A percentile compares a stretch with the other conserved stretches of the same genome.
Evolutionary conservation across 2,797 vertebrate genomes (phyloP).

Genomic region (Melanotaenia boesemani): DNA sequence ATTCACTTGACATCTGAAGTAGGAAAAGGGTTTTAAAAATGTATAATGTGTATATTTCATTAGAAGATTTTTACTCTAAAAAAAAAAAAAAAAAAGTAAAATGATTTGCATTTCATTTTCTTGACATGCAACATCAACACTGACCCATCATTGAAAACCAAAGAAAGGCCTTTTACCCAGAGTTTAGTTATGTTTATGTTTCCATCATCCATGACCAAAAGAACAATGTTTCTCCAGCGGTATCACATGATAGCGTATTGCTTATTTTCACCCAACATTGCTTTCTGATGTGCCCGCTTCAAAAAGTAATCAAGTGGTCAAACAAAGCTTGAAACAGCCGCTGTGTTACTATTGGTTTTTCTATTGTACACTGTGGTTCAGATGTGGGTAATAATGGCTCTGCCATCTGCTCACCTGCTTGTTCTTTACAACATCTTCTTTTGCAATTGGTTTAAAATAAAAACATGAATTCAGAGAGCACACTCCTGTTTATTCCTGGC

Average conservation of each 20-base stretch:
- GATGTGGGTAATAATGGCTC: slow-evolving; percentile 62
- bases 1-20: slow-evolving; percentile 24
- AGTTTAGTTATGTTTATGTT: slow-evolving; percentile 28
- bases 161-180: background rate
- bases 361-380: slow-evolving; percentile 58
- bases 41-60: slow-evolving; percentile 4
- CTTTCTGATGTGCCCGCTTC: slow-evolving; percentile 72
- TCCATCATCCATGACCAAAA: slow-evolving; percentile 46
- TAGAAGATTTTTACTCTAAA: background rate
- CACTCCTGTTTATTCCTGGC: slow-evolving; percentile 25
- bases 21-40: slow-evolving; percentile 5
- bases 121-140: slow-evolving; percentile 16
- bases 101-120: slow-evolving; percentile 27
- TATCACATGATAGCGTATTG: slow-evolving; percentile 50
- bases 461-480: slow-evolving; percentile 13
- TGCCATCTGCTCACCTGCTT: slow-evolving; percentile 68
- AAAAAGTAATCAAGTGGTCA: slow-evolving; percentile 74
- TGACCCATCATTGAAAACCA: background rate
- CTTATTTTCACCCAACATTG: slow-evolving; percentile 66
- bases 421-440: slow-evolving; percentile 59
- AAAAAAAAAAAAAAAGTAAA: background rate
- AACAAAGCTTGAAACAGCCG: slow-evolving; percentile 61
- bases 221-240: slow-evolving; percentile 40
- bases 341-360: slow-evolving; percentile 53
- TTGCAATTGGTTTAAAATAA: slow-evolving; percentile 47